Evolutionary conservation across 2,113 vertebrate species (phyloP).

Genomic region (Tachysurus fulvidraco): DNA sequence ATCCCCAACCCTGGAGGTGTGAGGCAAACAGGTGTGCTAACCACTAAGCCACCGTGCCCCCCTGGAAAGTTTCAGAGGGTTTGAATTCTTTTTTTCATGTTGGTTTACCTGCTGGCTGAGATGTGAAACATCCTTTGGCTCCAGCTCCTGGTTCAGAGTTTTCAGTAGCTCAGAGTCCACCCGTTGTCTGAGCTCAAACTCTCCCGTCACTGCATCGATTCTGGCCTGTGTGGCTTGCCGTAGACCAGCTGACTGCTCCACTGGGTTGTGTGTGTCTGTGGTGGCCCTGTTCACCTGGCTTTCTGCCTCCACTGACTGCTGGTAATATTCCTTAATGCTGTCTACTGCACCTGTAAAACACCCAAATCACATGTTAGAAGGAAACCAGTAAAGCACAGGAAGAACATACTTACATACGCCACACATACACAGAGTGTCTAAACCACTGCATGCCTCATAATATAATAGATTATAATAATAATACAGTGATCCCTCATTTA

Average conservation of each 20-base stretch:
- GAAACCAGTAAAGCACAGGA: no score
- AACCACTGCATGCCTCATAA: no score
- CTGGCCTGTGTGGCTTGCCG: slow-evolving; percentile 79
- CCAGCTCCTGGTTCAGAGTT: slow-evolving; percentile 81
- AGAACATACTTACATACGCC: no score
- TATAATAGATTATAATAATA: no score
- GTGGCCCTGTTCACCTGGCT: slow-evolving; percentile 76
- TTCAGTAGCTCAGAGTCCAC: slow-evolving; percentile 81
- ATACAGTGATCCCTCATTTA: no score
- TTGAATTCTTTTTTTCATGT: neutral
- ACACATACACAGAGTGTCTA: no score
- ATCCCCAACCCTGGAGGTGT: no score
- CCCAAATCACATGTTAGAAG: no score
- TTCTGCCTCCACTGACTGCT: slow-evolving; percentile 81
- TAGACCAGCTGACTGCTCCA: slow-evolving; percentile 74
- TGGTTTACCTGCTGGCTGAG: slow-evolving; percentile 79
- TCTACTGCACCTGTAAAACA: slow-evolving; percentile 81
- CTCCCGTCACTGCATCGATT: slow-evolving; percentile 72
- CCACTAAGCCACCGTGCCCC: no score
- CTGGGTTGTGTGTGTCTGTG: slow-evolving; percentile 62
- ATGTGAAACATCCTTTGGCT: slow-evolving; percentile 77
- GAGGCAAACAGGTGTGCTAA: no score
- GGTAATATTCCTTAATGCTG: slow-evolving; percentile 84
- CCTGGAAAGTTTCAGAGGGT: no score
- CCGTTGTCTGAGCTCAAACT: slow-evolving; percentile 81